These are phyloP conservation scores for Hypsopygia costalis DNA, from an alignment of 2,888 invertebrate genomes.

Conservation along the genomic window DNA sequence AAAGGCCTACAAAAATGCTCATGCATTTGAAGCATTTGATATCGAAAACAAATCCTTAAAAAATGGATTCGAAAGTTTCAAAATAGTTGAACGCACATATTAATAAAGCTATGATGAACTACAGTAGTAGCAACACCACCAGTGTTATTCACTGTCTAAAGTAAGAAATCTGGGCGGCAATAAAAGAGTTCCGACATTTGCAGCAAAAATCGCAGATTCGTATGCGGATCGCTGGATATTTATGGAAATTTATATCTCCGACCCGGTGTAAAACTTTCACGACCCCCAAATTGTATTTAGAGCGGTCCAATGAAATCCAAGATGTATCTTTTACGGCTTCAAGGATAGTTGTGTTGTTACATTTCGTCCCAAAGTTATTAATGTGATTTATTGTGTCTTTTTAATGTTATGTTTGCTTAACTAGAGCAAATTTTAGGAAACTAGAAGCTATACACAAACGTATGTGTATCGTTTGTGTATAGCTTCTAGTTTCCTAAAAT, in stretches of 20 bases:
- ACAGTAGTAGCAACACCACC: not conserved
- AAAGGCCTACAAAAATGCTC: too few species aligned
- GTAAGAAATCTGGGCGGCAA: constrained; percentile 24
- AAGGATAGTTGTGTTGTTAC: not conserved
- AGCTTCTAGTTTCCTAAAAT: too few species aligned
- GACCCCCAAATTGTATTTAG: constrained; percentile 45
- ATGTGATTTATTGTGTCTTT: not conserved
- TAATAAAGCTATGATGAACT: too few species aligned
- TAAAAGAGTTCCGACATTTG: constrained; percentile 25
- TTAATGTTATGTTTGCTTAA: too few species aligned
- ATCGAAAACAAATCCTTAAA: too few species aligned
- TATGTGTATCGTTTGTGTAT: too few species aligned
- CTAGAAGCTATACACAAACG: too few species aligned
- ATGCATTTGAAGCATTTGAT: too few species aligned
- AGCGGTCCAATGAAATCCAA: constrained; percentile 22
- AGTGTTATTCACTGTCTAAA: not conserved
- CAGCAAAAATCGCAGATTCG: constrained; percentile 37
- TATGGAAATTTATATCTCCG: constrained; percentile 56
- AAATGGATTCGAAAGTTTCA: too few species aligned
- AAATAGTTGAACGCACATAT: too few species aligned
- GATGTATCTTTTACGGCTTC: constrained; percentile 8
- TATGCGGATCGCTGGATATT: constrained; percentile 43
- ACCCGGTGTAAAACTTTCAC: constrained; percentile 51
- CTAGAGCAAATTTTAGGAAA: too few species aligned
- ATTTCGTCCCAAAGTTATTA: not conserved